Evolutionary conservation across 2,888 invertebrate genomes (phyloP).

Genomic region (Drosophila engyochracea): DNA sequence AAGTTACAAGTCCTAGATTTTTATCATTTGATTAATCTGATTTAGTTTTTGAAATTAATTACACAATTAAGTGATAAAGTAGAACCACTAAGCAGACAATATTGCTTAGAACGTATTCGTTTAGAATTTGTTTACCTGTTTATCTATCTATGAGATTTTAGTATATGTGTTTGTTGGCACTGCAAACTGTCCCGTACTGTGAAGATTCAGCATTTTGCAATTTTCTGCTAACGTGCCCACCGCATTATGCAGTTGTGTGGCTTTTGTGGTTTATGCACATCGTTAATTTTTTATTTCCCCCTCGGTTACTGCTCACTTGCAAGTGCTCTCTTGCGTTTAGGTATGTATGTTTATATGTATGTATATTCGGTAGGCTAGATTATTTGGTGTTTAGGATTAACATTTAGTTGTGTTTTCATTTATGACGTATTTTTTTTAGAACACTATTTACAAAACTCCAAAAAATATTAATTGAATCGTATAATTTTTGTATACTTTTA

Average conservation of each 20-base stretch:
- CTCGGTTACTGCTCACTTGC: conserved; percentile 33
- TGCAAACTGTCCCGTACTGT: not conserved
- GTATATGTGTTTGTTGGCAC: not conserved
- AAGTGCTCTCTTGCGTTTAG: conserved; percentile 33
- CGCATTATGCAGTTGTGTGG: conserved; percentile 58
- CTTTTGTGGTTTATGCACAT: conserved; percentile 56
- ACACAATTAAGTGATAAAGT: not conserved
- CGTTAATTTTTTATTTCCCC: conserved; percentile 49
- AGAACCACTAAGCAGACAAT: not conserved
- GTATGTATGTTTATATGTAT: not conserved
- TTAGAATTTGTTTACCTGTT: not conserved
- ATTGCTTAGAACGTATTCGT: too few relatives aligned
- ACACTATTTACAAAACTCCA: not conserved
- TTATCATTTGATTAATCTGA: not conserved
- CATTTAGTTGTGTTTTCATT: not conserved
- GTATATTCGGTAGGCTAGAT: not conserved
- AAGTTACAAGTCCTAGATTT: not conserved
- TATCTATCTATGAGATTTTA: not conserved
- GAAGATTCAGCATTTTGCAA: conserved; percentile 24
- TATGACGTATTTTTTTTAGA: not conserved
- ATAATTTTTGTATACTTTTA: not conserved
- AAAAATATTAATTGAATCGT: not conserved
- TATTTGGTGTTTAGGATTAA: not conserved
- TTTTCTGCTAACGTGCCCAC: conserved; percentile 36
- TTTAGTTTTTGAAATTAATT: not conserved